Evolutionary conservation across 2,113 vertebrate species (phyloP).

Genomic region (Hemicordylus capensis): DNA sequence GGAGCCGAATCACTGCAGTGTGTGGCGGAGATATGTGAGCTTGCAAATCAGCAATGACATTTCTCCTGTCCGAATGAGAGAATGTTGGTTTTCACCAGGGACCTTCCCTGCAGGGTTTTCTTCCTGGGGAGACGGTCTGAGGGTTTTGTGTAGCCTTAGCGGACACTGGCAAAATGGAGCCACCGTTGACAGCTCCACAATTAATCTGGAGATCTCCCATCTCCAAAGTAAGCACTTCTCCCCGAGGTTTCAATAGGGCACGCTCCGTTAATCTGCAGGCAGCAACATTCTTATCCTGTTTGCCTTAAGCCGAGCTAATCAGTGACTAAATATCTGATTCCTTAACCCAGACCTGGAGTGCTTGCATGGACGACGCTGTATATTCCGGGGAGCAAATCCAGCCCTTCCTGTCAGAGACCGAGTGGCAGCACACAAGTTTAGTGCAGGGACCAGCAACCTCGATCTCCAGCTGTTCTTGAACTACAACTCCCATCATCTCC

Average conservation of each 20-base stretch:
- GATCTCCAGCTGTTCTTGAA: too few relatives aligned
- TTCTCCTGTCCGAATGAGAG: neutral
- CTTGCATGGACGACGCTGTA: too few relatives aligned
- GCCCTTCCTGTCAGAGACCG: neutral
- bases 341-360: neutral
- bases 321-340: neutral
- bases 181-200: neutral
- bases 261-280: neutral
- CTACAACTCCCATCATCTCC: too few relatives aligned
- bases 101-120: neutral
- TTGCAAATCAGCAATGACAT: neutral
- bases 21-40: neutral
- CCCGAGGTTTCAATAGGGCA: neutral
- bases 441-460: too few relatives aligned
- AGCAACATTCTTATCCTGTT: neutral
- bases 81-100: neutral
- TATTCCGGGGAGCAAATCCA: neutral
- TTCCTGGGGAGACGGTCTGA: neutral
- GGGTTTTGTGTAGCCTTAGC: neutral
- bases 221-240: neutral
- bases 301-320: neutral
- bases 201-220: neutral
- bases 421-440: accelerated
- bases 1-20: conserved; percentile 23
- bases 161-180: neutral